phyloP scores from a whole-genome alignment of 2,888 invertebrate species.

The Aspidiotus destructor region DNA sequence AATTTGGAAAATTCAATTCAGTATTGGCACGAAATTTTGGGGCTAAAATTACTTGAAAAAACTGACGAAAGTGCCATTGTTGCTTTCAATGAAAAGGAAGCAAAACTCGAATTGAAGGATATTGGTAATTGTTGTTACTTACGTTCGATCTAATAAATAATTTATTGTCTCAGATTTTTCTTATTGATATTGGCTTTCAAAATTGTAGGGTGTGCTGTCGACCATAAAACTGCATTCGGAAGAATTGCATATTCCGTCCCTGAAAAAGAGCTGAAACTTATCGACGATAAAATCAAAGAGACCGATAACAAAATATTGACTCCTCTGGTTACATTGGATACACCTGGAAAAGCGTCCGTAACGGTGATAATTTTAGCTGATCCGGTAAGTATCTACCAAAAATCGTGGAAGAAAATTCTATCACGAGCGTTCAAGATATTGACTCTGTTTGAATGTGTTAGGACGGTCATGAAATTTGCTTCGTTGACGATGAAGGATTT shows the following conservation, averaged over 20 bases:
- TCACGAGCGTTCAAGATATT: background rate
- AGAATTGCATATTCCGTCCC: slow-evolving; percentile 92
- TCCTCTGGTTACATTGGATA: slow-evolving; percentile 82
- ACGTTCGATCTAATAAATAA: too few relatives aligned
- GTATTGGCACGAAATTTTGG: slow-evolving; percentile 75
- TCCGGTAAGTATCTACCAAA: slow-evolving; percentile 50
- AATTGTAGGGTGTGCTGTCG: slow-evolving; percentile 52
- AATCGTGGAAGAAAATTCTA: background rate
- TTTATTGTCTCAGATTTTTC: too few relatives aligned
- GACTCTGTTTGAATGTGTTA: slow-evolving; percentile 40
- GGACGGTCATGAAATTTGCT: slow-evolving; percentile 97
- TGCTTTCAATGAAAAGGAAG: slow-evolving; percentile 62
- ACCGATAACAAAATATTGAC: slow-evolving; percentile 69
- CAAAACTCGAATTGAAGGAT: slow-evolving; percentile 64
- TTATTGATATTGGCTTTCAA: too few relatives aligned
- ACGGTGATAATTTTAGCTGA: slow-evolving; percentile 92
- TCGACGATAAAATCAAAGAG: slow-evolving; percentile 63
- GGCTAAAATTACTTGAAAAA: slow-evolving; percentile 59
- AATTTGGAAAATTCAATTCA: slow-evolving; percentile 63
- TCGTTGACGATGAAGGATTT: slow-evolving; percentile 94
- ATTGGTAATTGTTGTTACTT: slow-evolving; percentile 49
- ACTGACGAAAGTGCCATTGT: slow-evolving; percentile 53
- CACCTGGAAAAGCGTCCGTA: slow-evolving; percentile 94
- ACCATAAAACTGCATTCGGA: slow-evolving; percentile 85
- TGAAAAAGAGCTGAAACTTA: slow-evolving; percentile 58